These are phyloP conservation scores for Danio kyathit DNA, from an alignment of 2,797 vertebrate genomes.

Conservation along the genomic window DNA sequence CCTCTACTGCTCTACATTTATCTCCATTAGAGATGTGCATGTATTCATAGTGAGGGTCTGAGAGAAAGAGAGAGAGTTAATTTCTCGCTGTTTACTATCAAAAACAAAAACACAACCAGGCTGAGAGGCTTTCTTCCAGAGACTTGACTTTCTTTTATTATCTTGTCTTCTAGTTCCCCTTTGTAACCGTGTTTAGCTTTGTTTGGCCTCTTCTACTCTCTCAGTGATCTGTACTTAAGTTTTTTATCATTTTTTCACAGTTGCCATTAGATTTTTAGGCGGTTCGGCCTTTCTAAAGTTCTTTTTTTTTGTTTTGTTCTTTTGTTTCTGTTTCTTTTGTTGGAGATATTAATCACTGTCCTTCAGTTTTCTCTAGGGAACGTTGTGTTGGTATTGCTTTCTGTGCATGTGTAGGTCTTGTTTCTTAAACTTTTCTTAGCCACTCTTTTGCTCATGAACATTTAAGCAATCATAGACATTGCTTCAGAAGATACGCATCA, in stretches of 20 bases:
- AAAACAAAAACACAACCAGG: slow-evolving; percentile 8
- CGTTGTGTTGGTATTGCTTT: slow-evolving; percentile 21
- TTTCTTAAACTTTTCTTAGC: background rate
- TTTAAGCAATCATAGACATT: background rate
- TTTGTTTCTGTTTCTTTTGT: background rate
- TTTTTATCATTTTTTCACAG: slow-evolving; percentile 33
- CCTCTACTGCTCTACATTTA: slow-evolving; percentile 45
- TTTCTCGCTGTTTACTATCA: slow-evolving; percentile 20
- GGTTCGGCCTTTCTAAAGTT: background rate
- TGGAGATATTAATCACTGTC: slow-evolving; percentile 47
- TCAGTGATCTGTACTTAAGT: slow-evolving; percentile 17
- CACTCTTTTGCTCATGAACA: background rate
- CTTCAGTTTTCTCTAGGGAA: slow-evolving; percentile 20
- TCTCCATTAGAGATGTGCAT: slow-evolving; percentile 55
- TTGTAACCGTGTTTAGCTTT: background rate
- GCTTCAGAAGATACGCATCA: background rate
- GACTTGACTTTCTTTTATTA: background rate
- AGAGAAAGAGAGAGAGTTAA: slow-evolving; percentile 18
- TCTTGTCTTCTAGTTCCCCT: background rate
- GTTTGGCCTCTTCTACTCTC: background rate
- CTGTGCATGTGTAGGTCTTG: background rate
- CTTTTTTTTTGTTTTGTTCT: background rate
- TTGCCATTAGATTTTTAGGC: slow-evolving; percentile 26
- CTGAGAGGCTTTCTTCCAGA: background rate
- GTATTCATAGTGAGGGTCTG: slow-evolving; percentile 54